phyloP scores from a whole-genome alignment of 2,797 vertebrate species.

The Brachyrhaphis roseni region DNA sequence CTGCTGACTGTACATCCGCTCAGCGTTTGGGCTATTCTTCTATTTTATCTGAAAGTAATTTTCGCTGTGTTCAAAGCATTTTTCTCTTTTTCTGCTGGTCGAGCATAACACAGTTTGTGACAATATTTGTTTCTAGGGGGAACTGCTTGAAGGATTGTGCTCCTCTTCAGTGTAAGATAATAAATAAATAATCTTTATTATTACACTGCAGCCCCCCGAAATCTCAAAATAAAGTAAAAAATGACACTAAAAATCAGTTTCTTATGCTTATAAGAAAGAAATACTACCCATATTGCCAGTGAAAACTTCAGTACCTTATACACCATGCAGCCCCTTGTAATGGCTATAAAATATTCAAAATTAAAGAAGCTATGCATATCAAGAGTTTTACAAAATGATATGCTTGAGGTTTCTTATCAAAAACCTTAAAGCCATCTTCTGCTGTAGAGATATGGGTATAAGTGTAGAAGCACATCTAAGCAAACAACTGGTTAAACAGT shows the following conservation, averaged over 20 bases:
- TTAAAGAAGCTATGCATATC: background rate
- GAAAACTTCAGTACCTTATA: background rate
- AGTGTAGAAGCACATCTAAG: background rate
- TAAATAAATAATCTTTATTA: slow-evolving; percentile 17
- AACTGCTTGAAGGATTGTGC: slow-evolving; percentile 31
- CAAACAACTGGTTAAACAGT: background rate
- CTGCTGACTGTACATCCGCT: slow-evolving; percentile 52
- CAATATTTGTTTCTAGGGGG: slow-evolving; percentile 46
- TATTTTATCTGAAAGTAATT: slow-evolving; percentile 43
- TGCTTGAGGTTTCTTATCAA: background rate
- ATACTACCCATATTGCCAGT: background rate
- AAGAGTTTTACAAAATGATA: background rate
- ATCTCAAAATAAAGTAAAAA: slow-evolving; percentile 53
- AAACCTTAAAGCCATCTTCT: background rate
- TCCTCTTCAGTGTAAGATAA: background rate
- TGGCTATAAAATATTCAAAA: background rate
- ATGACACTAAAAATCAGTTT: slow-evolving; percentile 53
- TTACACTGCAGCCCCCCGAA: slow-evolving; percentile 13
- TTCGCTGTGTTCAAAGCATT: slow-evolving; percentile 39
- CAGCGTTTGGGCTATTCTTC: slow-evolving; percentile 34
- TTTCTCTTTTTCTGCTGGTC: slow-evolving; percentile 61
- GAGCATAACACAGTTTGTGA: slow-evolving; percentile 59
- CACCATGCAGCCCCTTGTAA: background rate
- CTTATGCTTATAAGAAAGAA: slow-evolving; percentile 21
- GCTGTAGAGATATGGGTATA: background rate